phyloP scores from a whole-genome alignment of 92 coral and sea anemone species.

The Anthopleura xanthogrammica region DNA sequence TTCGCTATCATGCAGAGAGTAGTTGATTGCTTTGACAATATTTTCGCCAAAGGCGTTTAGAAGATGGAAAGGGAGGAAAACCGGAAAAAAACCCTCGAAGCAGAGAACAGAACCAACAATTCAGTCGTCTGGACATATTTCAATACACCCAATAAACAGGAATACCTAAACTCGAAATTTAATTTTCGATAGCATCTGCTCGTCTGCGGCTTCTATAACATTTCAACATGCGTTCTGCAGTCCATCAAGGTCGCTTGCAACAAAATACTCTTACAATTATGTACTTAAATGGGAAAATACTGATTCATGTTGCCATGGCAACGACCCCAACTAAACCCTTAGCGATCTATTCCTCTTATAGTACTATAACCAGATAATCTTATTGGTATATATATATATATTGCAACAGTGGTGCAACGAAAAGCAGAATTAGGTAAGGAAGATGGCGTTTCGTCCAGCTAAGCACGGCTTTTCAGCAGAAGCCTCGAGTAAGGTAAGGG shows the following conservation, averaged over 20 bases:
- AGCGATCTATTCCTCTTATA: neutral
- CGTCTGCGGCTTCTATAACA: neutral
- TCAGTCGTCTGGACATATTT: too few species aligned
- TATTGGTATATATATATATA: neutral
- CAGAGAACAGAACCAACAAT: too few species aligned
- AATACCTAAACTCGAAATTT: neutral
- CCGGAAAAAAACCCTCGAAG: too few species aligned
- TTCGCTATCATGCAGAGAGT: too few species aligned
- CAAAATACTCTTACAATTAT: neutral
- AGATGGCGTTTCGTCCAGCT: conserved; percentile 30
- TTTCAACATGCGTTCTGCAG: neutral
- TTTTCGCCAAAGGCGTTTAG: too few species aligned
- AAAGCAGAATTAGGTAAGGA: neutral
- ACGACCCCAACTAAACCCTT: neutral
- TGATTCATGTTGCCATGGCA: neutral
- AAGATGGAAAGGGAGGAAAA: too few species aligned
- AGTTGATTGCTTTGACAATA: too few species aligned
- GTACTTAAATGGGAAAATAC: conserved; percentile 1
- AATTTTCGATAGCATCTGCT: neutral
- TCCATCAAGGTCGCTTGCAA: neutral
- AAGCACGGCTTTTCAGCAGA: conserved; percentile 35
- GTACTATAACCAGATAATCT: neutral
- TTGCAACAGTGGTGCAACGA: neutral
- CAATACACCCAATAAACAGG: too few species aligned
- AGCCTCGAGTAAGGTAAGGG: conserved; percentile 25